These are phyloP conservation scores for Nymphicus hollandicus DNA, from an alignment of 2,113 vertebrate genomes.

Conservation along the genomic window DNA sequence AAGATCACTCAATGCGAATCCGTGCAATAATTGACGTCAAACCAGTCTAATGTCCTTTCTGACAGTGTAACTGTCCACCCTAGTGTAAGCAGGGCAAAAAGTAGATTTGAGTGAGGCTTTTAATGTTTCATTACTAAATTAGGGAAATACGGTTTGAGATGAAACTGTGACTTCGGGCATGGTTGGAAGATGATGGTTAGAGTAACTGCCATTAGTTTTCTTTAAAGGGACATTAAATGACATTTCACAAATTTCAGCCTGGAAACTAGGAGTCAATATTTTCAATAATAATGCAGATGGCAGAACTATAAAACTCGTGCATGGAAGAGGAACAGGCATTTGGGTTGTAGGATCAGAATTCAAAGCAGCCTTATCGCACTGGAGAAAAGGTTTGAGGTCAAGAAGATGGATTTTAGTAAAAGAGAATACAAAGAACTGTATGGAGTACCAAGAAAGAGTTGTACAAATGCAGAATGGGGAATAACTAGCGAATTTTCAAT, in stretches of 20 bases:
- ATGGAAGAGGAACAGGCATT: background rate
- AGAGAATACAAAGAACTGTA: background rate
- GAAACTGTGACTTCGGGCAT: background rate
- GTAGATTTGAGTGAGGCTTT: background rate
- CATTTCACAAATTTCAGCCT: background rate
- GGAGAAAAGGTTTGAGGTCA: background rate
- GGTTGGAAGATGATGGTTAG: background rate
- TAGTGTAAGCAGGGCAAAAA: background rate
- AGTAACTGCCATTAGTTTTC: background rate
- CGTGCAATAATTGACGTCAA: constrained; percentile 3
- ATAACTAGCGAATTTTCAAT: background rate
- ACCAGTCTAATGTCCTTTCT: background rate
- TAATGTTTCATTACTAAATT: background rate
- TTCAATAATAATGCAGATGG: background rate
- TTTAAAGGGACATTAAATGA: background rate
- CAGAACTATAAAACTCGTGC: background rate
- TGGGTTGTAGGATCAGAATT: background rate
- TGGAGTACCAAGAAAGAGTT: background rate
- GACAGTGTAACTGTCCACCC: background rate
- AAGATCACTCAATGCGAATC: background rate
- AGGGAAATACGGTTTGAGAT: background rate
- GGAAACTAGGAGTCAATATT: background rate
- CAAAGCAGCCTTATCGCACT: background rate
- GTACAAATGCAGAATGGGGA: background rate
- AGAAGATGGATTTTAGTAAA: background rate